Conservation (phyloP, 2,888 invertebrate genomes). For the Azorinus chamasolen region DNA sequence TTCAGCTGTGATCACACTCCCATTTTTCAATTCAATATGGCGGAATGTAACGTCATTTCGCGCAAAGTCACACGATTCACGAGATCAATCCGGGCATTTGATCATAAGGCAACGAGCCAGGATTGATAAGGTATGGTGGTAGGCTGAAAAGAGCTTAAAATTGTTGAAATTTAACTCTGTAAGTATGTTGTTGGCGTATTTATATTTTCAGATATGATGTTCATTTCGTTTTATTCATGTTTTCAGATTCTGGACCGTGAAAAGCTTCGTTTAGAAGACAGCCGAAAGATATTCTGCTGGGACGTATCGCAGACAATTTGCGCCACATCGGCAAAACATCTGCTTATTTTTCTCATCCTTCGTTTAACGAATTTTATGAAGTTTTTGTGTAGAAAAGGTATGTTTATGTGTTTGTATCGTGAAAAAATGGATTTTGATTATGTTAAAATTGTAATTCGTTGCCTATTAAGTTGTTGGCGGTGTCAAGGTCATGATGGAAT, state of each 20-base stretch:
- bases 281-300: no score
- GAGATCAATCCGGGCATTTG: slow-evolving; percentile 29
- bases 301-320: slow-evolving; percentile 26
- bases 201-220: not conserved
- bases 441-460: no score
- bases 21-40: slow-evolving; percentile 71
- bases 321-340: slow-evolving; percentile 64
- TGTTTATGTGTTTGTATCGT: slow-evolving; percentile 34
- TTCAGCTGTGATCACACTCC: slow-evolving; percentile 41
- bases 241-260: slow-evolving; percentile 26
- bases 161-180: not conserved
- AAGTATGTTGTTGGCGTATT: no score
- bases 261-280: not conserved
- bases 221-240: not conserved
- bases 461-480: not conserved
- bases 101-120: slow-evolving; percentile 64
- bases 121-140: slow-evolving; percentile 17
- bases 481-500: slow-evolving; percentile 55
- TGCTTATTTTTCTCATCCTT: slow-evolving; percentile 46
- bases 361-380: slow-evolving; percentile 82
- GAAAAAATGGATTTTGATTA: no score
- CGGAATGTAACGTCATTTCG: slow-evolving; percentile 67
- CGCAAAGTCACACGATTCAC: slow-evolving; percentile 57
- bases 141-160: not conserved
- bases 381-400: slow-evolving; percentile 81